A percentile compares a stretch with the other conserved stretches of the same genome.
phyloP scores from a whole-genome alignment of 2,113 vertebrate genomes.

The Amazona guildingii region DNA sequence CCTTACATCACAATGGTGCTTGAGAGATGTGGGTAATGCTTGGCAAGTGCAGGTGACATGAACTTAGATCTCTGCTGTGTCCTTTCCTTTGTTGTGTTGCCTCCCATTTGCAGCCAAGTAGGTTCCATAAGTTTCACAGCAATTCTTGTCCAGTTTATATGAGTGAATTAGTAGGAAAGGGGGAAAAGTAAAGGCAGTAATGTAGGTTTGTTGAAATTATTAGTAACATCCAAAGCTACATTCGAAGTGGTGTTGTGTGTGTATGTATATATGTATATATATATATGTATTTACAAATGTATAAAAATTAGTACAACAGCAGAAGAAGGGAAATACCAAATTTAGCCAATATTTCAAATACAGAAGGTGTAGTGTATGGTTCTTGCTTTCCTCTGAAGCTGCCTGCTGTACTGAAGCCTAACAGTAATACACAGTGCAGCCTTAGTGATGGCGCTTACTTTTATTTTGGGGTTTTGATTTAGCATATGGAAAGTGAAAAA shows the following conservation, averaged over 20 bases:
- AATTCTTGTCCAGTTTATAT: background rate
- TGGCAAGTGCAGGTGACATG: background rate
- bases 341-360: background rate
- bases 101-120: background rate
- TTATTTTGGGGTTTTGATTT: background rate
- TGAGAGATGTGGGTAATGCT: background rate
- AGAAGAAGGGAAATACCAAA: background rate
- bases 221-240: background rate
- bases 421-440: background rate
- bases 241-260: background rate
- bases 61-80: background rate
- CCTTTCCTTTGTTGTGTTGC: background rate
- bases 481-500: background rate
- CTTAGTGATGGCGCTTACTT: background rate
- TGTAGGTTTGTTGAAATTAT: background rate
- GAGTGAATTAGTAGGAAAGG: background rate
- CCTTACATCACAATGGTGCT: background rate
- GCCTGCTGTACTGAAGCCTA: background rate
- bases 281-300: background rate
- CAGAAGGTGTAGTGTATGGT: background rate
- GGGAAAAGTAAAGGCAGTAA: background rate
- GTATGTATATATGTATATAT: accelerated
- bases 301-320: background rate
- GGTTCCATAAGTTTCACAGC: background rate
- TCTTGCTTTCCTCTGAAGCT: background rate